Conservation (phyloP, 2,113 vertebrate genomes). For the Brienomyrus longianalis region DNA sequence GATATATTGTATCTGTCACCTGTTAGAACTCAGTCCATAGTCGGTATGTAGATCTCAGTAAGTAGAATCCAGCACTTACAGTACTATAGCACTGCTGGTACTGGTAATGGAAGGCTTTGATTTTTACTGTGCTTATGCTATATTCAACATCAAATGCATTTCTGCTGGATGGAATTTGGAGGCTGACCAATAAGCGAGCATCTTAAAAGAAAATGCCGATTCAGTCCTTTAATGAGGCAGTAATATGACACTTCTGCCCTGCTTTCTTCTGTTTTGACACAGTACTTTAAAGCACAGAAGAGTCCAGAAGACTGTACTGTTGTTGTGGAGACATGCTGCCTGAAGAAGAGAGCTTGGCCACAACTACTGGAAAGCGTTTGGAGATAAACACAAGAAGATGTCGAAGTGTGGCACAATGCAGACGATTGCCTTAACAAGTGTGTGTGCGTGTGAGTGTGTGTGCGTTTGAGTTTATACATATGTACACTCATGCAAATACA, state of each 20-base stretch:
- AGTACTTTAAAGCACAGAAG: conserved; percentile 23
- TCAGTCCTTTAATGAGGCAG: not conserved
- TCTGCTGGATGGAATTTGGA: not conserved
- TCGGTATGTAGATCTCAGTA: not conserved
- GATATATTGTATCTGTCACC: not conserved
- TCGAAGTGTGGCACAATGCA: conserved; percentile 12
- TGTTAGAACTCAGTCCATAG: not conserved
- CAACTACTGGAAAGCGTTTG: not conserved
- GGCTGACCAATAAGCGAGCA: not conserved
- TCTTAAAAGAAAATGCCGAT: not conserved
- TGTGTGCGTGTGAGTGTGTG: conserved; percentile 34
- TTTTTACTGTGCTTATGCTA: not conserved
- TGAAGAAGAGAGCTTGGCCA: not conserved
- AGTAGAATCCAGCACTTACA: not conserved
- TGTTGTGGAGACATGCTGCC: conserved; percentile 4
- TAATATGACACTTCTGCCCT: not conserved
- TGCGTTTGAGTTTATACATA: conserved; percentile 12
- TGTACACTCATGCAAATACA: not conserved
- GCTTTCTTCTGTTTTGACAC: conserved; percentile 10
- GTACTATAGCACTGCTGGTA: not conserved
- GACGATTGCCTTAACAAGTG: conserved; percentile 19
- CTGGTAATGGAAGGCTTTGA: not conserved
- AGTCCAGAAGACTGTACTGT: conserved; percentile 11
- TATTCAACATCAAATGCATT: not conserved
- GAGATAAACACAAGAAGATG: conserved; percentile 8